Evolutionary conservation across 2,888 invertebrate genomes (phyloP).

Genomic region (Yponomeuta cagnagella): DNA sequence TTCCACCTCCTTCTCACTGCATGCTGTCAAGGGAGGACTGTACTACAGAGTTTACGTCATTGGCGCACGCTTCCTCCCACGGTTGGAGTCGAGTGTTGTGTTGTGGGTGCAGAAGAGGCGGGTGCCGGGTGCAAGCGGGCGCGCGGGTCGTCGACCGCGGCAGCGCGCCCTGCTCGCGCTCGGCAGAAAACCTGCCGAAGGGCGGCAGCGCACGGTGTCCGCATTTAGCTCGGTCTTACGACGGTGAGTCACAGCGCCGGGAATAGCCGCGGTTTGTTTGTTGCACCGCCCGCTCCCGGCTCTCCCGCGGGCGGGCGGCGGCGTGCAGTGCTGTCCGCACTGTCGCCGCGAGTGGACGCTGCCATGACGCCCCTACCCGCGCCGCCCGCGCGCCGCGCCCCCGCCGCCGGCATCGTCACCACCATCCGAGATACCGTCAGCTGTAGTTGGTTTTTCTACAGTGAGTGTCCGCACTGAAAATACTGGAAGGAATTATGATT

Average conservation of each 20-base stretch:
- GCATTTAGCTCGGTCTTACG: slow-evolving; percentile 72
- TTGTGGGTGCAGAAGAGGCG: neutral
- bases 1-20: neutral
- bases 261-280: slow-evolving; percentile 72
- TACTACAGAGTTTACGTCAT: neutral
- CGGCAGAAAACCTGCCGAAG: slow-evolving; percentile 71
- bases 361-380: slow-evolving; percentile 38
- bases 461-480: slow-evolving; percentile 64
- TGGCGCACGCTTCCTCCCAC: neutral
- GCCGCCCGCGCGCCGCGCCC: slow-evolving; percentile 45
- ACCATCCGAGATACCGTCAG: slow-evolving; percentile 80
- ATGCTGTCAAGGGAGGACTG: neutral
- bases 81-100: neutral
- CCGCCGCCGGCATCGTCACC: slow-evolving; percentile 76
- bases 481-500: slow-evolving; percentile 17
- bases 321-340: slow-evolving; percentile 60
- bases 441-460: slow-evolving; percentile 86
- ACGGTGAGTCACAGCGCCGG: slow-evolving; percentile 68
- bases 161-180: slow-evolving; percentile 62
- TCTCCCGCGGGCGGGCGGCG: slow-evolving; percentile 54
- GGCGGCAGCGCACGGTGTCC: slow-evolving; percentile 70
- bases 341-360: slow-evolving; percentile 54
- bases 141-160: slow-evolving; percentile 69
- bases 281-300: slow-evolving; percentile 70
- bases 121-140: slow-evolving; percentile 56